Conservation (phyloP, 64 coral and sea anemone genomes). For the Pocillopora damicornis region DNA sequence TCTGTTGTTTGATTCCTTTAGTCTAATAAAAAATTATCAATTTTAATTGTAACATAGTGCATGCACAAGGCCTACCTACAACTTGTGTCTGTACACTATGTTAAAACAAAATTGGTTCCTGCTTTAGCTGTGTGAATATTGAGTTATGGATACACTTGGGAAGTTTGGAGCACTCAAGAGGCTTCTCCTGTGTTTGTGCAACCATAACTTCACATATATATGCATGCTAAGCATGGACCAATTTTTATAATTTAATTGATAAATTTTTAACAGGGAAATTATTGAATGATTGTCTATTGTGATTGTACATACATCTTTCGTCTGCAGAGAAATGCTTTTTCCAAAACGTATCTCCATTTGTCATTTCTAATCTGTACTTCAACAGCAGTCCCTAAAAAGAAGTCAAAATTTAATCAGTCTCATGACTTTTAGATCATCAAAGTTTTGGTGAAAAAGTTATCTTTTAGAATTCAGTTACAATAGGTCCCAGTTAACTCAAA, state of each 20-base stretch:
- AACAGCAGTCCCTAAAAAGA: slow-evolving; percentile 56
- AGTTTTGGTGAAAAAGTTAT: too few species aligned
- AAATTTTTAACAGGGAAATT: too few species aligned
- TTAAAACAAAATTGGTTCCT: background rate
- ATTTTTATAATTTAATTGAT: background rate
- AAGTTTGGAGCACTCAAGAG: too few species aligned
- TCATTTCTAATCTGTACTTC: slow-evolving; percentile 80
- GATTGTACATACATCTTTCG: slow-evolving; percentile 74
- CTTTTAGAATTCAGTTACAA: too few species aligned
- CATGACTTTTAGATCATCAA: background rate
- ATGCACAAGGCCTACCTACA: too few species aligned
- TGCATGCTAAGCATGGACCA: background rate
- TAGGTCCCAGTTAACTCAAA: too few species aligned
- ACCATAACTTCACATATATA: too few species aligned
- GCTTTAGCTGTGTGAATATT: background rate
- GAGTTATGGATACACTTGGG: background rate
- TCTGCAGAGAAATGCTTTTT: slow-evolving; percentile 96
- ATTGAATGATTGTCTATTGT: background rate
- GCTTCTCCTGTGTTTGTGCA: too few species aligned
- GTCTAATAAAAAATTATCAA: background rate
- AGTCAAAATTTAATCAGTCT: background rate
- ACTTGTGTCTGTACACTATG: too few species aligned
- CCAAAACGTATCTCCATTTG: slow-evolving; percentile 88
- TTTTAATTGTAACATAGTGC: too few species aligned
- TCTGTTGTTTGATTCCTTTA: too few species aligned